Evolutionary conservation across 2,888 invertebrate genomes (phyloP).

Genomic region (Sinhomidia bicolor): DNA sequence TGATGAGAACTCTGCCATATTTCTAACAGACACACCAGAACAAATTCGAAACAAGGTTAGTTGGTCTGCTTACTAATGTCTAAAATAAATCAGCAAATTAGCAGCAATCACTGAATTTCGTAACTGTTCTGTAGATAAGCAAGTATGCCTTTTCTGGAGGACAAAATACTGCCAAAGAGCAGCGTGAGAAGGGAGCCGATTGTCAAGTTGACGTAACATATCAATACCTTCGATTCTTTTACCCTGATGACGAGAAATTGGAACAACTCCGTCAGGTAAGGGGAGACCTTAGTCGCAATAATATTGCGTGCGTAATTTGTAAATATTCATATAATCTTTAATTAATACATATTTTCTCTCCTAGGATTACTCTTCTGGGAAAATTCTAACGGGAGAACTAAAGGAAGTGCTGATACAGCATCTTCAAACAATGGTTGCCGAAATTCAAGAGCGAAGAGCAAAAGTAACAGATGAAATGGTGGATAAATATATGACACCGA

Average conservation of each 20-base stretch:
- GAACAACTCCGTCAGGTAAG: constrained; percentile 87
- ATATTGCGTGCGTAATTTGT: no score
- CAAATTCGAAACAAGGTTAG: constrained; percentile 96
- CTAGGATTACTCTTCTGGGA: constrained; percentile 92
- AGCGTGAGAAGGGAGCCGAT: constrained; percentile 94
- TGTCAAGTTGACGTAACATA: constrained; percentile 97
- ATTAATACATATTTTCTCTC: no score
- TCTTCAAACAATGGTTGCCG: constrained; percentile 89
- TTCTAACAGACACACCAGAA: constrained; percentile 96
- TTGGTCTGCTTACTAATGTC: background rate
- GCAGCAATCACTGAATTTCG: no score
- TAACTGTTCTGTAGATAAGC: no score
- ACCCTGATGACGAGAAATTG: constrained; percentile 94
- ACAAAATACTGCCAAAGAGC: constrained; percentile 95
- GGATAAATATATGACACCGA: constrained; percentile 91
- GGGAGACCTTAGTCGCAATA: background rate
- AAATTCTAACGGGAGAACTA: constrained; percentile 95
- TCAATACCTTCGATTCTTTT: constrained; percentile 96
- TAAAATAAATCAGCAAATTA: background rate
- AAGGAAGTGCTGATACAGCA: constrained; percentile 94
- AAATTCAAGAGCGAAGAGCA: constrained; percentile 91
- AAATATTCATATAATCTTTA: no score
- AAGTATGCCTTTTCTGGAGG: constrained; percentile 99
- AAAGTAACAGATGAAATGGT: constrained; percentile 93
- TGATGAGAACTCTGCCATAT: constrained; percentile 95